A percentile compares a stretch with the other conserved stretches of the same genome.
These are phyloP conservation scores for Arenaria interpres DNA, from an alignment of 2,113 vertebrate genomes.

Conservation along the genomic window DNA sequence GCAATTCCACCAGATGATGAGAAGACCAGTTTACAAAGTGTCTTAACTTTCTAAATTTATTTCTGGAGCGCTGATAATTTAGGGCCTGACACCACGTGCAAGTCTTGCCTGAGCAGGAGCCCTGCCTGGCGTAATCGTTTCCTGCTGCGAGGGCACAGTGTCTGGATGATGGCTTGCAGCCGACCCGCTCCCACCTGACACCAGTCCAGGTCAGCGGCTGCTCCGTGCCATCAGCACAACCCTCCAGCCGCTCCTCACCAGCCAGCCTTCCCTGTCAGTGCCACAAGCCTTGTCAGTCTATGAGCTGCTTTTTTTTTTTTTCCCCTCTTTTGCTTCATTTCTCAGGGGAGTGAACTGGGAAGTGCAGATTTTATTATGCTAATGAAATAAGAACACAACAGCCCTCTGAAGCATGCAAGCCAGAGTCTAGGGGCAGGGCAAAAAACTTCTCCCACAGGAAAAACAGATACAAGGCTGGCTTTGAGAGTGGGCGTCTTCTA, in stretches of 20 bases:
- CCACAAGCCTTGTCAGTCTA: not conserved
- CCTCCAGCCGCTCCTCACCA: not conserved
- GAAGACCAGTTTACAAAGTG: not conserved
- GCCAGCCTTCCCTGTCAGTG: not conserved
- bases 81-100: not conserved
- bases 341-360: not conserved
- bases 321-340: not conserved
- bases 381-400: conserved; percentile 27
- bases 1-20: not conserved
- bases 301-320: not conserved
- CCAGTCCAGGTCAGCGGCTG: not conserved
- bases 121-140: not conserved
- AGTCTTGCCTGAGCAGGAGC: conserved; percentile 28
- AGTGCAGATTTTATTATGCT: conserved; percentile 43
- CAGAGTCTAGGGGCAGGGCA: conserved; percentile 17
- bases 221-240: not conserved
- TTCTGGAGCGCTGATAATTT: conserved; percentile 20
- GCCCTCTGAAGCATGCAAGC: not conserved
- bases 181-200: not conserved
- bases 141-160: not conserved
- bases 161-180: not conserved
- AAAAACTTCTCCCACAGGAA: conserved; percentile 55
- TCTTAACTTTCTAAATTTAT: not conserved
- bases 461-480: conserved; percentile 53
- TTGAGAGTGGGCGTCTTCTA: conserved; percentile 44